Base-by-base conservation (phyloP, 2,888 invertebrate species). In the Oscheius myriophilus region DNA sequence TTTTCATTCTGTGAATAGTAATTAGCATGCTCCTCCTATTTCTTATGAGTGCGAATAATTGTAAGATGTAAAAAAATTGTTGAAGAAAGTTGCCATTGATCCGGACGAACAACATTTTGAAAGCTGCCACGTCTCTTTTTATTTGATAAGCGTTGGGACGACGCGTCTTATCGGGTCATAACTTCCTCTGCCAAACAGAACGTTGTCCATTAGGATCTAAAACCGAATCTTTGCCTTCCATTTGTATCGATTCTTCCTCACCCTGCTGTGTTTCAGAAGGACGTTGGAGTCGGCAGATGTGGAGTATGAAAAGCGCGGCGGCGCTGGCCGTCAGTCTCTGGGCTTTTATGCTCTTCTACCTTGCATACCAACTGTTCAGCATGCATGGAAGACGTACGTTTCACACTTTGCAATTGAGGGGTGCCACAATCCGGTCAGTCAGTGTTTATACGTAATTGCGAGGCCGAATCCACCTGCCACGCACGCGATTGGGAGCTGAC, bases 261-360 rank as follows among this genome's bases (percentile, higher is more conserved):
- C 25, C 2, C 33, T 58, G 25, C 58, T 42, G 26, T 25, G n/a
- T 58, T 58, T 21, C 58, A 58, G 58, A 49, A 46, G 52, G 63
- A 63, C 39, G 41, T 52, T 52, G 63, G 52, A 52, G 52, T 43
- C 52, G 49, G 41, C 58, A 43, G 49, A 66, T 66, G 67, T 67
- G 67, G 67, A 55, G 55, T 42, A 61, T 67, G 67, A 67, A 67
- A 67, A 59, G 59, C 54, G 59, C 67, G 39, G 67, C 66, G 55
- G 55, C 51, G 21, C 41, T 67, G 18, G 61, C 61, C 46, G 54
- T 61, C 26, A 52, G 46, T 23, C 53, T 67, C 42, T 67, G 67
- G 67, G 52, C 54, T 42, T 51, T 59, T 26, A 67, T 61, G 16
- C 67, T 67, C 26, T 41, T 67, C 41, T 67, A 67, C 51, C 43